These are phyloP conservation scores for Myodes glareolus DNA, from an alignment of 2,113 vertebrate genomes.

Conservation along the genomic window DNA sequence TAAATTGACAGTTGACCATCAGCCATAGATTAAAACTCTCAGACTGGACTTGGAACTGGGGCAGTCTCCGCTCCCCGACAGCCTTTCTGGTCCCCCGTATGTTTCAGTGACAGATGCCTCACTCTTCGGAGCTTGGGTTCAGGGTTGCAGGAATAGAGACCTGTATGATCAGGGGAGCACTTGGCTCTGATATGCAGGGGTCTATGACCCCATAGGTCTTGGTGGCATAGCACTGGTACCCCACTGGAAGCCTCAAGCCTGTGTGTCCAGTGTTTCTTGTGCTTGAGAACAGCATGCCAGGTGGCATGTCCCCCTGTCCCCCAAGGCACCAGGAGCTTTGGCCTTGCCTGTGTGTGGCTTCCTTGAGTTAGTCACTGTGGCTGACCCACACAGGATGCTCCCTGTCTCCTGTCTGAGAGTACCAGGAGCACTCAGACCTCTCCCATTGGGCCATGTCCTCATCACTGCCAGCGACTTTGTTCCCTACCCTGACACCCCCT, in stretches of 20 bases:
- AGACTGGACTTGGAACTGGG: conserved; percentile 48
- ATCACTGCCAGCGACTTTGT: accelerated
- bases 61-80: background rate
- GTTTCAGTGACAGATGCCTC: background rate
- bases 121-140: background rate
- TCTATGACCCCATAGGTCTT: background rate
- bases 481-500: background rate
- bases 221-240: background rate
- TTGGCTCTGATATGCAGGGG: background rate
- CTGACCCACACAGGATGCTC: background rate
- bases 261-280: background rate
- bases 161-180: background rate
- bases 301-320: too few relatives aligned
- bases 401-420: too few relatives aligned
- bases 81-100: accelerated
- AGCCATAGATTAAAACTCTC: conserved; percentile 81
- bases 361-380: too few relatives aligned
- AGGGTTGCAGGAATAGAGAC: background rate
- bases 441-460: accelerated
- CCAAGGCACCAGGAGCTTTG: background rate
- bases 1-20: conserved; percentile 82
- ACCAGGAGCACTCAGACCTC: background rate
- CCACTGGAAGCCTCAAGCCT: background rate
- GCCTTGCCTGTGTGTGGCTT: too few relatives aligned
- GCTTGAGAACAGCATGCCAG: background rate